A percentile compares a stretch with the other conserved stretches of the same genome.
Evolutionary conservation across 2,888 invertebrate genomes (phyloP).

Genomic region (Drosophila mettleri): DNA sequence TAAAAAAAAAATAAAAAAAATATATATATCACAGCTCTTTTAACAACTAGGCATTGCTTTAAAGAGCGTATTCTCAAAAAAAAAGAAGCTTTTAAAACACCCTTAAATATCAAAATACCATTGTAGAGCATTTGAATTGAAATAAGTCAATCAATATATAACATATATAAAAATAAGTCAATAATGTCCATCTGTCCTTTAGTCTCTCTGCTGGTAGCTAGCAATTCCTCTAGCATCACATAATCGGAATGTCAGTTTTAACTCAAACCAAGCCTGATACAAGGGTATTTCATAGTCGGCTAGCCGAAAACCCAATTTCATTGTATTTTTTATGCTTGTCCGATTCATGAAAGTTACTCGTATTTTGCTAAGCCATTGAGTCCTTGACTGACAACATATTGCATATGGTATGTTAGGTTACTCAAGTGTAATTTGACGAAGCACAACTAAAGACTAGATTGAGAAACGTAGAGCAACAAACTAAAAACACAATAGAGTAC

Average conservation of each 20-base stretch:
- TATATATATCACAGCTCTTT: slow-evolving; percentile 10
- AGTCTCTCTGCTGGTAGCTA: no score
- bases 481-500: slow-evolving; percentile 61
- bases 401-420: slow-evolving; percentile 68
- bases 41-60: slow-evolving; percentile 24
- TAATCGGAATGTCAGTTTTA: not conserved
- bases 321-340: not conserved
- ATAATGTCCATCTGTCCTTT: not conserved
- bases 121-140: not conserved
- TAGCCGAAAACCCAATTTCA: not conserved
- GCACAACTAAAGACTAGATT: slow-evolving; percentile 75
- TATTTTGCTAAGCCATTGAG: slow-evolving; percentile 80
- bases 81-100: slow-evolving; percentile 18
- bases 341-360: slow-evolving; percentile 7
- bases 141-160: not conserved
- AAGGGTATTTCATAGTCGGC: slow-evolving; percentile 2
- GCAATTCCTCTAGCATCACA: no score
- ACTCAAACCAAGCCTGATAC: not conserved
- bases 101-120: not conserved
- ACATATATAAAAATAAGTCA: no score
- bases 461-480: slow-evolving; percentile 53
- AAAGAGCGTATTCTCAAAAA: slow-evolving; percentile 13
- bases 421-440: slow-evolving; percentile 74
- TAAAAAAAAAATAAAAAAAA: slow-evolving; percentile 19
- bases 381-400: slow-evolving; percentile 82